Evolutionary conservation across 2,797 vertebrate species (phyloP).

Genomic region (Pseudochaenichthys georgianus): DNA sequence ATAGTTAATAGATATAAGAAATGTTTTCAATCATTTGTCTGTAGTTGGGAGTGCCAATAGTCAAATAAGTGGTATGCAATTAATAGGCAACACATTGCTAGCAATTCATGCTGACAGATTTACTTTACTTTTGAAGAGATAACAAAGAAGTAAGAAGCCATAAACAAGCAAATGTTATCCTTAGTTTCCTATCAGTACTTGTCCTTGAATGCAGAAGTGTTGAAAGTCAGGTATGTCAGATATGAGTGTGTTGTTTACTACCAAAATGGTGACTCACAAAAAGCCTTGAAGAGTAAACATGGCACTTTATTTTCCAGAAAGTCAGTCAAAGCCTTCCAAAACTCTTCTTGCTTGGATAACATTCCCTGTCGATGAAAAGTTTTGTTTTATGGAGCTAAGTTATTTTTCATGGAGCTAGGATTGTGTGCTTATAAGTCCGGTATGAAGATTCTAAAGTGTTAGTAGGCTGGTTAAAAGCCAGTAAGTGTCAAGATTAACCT

Average conservation of each 20-base stretch:
- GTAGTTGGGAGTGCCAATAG: not conserved
- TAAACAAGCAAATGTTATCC: not conserved
- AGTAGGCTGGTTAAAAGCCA: constrained; percentile 21
- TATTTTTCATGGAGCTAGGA: not conserved
- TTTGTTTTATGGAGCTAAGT: constrained; percentile 1
- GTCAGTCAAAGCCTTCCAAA: constrained; percentile 11
- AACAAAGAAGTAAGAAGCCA: not conserved
- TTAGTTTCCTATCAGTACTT: constrained; percentile 1
- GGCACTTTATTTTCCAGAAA: not conserved
- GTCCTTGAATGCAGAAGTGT: constrained; percentile 2
- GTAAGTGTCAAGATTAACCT: constrained; percentile 51
- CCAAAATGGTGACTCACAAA: not conserved
- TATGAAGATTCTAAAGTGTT: constrained; percentile 17
- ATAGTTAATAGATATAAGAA: not conserved
- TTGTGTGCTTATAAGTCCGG: not conserved
- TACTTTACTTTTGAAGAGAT: not conserved
- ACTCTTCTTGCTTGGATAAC: not conserved
- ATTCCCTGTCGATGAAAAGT: constrained; percentile 1
- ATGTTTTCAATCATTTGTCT: not conserved
- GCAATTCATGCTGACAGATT: not conserved
- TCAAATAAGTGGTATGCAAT: not conserved
- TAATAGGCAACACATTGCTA: not conserved
- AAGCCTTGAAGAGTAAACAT: constrained; percentile 10
- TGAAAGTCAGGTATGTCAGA: not conserved
- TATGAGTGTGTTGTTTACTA: constrained; percentile 1